Evolutionary conservation across 2,113 vertebrate genomes (phyloP).

Genomic region (Butorides virescens): DNA sequence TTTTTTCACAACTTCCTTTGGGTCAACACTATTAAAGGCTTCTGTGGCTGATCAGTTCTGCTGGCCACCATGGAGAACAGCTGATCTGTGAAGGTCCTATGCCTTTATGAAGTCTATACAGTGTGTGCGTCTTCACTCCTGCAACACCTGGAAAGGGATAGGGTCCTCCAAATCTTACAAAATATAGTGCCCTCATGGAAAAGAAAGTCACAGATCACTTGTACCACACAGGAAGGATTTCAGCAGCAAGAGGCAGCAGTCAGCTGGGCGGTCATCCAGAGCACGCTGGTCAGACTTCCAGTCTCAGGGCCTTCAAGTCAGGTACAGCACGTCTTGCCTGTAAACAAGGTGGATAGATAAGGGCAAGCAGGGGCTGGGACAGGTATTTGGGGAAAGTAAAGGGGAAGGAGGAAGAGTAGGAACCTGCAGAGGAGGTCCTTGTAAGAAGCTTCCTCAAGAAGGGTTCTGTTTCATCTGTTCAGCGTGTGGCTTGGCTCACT

Average conservation of each 20-base stretch:
- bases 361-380: neutral
- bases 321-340: neutral
- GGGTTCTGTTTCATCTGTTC: neutral
- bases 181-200: neutral
- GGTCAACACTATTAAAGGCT: neutral
- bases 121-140: neutral
- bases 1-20: neutral
- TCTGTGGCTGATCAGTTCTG: neutral
- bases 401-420: neutral
- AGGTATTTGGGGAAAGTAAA: neutral
- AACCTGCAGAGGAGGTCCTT: neutral
- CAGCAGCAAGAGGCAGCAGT: neutral
- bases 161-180: neutral
- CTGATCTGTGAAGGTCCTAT: neutral
- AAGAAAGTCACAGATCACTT: neutral
- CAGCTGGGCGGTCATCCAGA: fast-evolving
- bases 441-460: neutral
- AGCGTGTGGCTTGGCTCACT: neutral
- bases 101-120: neutral
- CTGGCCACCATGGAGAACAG: neutral
- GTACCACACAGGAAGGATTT: neutral
- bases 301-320: neutral
- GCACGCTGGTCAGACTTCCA: neutral
- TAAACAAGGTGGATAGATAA: neutral
- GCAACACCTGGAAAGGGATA: neutral